These are phyloP conservation scores for Teleogryllus oceanicus DNA, from an alignment of 2,888 invertebrate species.

Conservation along the genomic window DNA sequence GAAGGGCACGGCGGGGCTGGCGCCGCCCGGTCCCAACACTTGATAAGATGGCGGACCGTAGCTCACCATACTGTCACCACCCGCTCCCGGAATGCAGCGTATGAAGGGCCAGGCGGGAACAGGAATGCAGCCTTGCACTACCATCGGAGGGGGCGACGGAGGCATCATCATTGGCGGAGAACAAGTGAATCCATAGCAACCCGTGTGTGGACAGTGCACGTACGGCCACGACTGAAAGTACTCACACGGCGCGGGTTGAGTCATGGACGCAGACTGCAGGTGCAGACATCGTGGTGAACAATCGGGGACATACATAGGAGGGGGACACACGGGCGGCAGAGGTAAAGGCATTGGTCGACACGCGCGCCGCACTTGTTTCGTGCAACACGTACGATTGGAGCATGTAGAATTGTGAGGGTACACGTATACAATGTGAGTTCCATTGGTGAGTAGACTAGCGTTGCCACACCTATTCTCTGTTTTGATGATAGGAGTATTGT, in stretches of 20 bases:
- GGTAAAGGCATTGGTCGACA: not conserved
- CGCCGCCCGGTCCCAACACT: not conserved
- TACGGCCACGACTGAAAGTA: not conserved
- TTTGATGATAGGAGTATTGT: not conserved
- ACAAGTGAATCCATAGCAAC: not conserved
- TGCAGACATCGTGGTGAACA: not conserved
- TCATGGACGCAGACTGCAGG: not conserved
- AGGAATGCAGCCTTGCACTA: not conserved
- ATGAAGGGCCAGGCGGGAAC: not conserved
- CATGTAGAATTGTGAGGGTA: not conserved
- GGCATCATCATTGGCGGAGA: not conserved
- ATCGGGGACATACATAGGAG: not conserved
- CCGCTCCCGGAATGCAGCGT: not conserved
- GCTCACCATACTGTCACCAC: not conserved
- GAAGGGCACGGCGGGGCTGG: not conserved
- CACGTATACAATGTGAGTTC: not conserved
- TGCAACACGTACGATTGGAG: not conserved
- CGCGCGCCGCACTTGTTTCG: not conserved
- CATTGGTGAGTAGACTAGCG: not conserved
- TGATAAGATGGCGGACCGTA: not conserved
- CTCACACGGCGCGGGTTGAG: not conserved
- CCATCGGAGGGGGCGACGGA: not conserved
- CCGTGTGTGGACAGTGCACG: constrained; percentile 9
- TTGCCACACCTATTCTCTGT: not conserved
- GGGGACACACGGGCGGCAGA: not conserved